A percentile compares a stretch with the other conserved stretches of the same genome.
Evolutionary conservation across 2,888 invertebrate species (phyloP).

Genomic region (Anticlea derivata): DNA sequence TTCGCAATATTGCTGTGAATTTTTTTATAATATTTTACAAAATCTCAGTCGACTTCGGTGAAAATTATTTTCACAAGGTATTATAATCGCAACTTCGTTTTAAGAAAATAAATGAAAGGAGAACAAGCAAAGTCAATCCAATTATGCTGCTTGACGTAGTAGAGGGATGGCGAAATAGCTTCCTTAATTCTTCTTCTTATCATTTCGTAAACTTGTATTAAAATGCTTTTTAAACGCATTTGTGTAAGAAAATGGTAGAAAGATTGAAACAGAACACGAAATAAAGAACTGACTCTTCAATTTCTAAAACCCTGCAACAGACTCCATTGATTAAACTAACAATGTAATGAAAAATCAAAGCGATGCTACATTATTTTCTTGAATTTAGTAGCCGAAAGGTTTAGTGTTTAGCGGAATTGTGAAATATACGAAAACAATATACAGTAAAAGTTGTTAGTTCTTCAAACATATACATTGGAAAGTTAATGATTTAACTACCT

Average conservation of each 20-base stretch:
- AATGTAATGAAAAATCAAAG: too few species aligned
- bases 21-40: neutral
- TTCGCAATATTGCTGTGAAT: conserved; percentile 19
- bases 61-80: conserved; percentile 47
- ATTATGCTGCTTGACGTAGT: conserved; percentile 68
- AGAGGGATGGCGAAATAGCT: conserved; percentile 70
- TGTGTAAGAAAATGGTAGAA: neutral
- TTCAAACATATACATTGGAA: neutral
- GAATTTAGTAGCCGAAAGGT: too few species aligned
- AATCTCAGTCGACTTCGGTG: conserved; percentile 23
- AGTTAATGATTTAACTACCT: conserved; percentile 1
- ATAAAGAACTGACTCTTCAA: too few species aligned
- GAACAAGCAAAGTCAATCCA: conserved; percentile 68
- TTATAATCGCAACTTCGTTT: conserved; percentile 62
- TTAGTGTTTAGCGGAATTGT: neutral
- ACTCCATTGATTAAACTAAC: too few species aligned
- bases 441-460: neutral
- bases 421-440: neutral
- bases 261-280: neutral
- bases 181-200: conserved; percentile 59
- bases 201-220: conserved; percentile 51
- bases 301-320: too few species aligned
- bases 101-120: conserved; percentile 67
- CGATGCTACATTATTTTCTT: too few species aligned
- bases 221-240: conserved; percentile 11